A percentile compares a stretch with the other conserved stretches of the same genome.
Conservation (phyloP, 2,888 invertebrate species). For the Eulithis prunata region DNA sequence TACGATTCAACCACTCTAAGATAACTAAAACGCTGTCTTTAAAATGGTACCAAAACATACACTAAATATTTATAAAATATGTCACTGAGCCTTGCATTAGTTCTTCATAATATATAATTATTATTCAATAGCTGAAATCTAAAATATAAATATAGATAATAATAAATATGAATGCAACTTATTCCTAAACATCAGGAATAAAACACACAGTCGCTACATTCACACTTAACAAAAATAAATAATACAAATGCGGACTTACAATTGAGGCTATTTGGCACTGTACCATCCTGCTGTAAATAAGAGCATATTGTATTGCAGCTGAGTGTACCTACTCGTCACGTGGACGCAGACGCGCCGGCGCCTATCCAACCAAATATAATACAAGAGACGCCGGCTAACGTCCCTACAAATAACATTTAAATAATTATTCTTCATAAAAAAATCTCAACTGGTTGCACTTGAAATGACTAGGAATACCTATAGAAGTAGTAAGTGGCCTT, state of each 20-base stretch:
- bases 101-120: conserved; percentile 68
- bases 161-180: conserved; percentile 83
- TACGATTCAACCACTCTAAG: conserved; percentile 60
- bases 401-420: conserved; percentile 60
- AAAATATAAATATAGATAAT: conserved; percentile 75
- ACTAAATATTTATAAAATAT: conserved; percentile 61
- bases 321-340: conserved; percentile 44
- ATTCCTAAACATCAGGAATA: conserved; percentile 85
- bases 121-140: conserved; percentile 67
- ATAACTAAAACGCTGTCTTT: conserved; percentile 75
- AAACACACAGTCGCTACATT: conserved; percentile 82
- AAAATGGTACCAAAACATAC: conserved; percentile 63
- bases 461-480: conserved; percentile 84
- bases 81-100: conserved; percentile 79
- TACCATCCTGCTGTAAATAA: conserved; percentile 69
- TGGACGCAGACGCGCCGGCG: conserved; percentile 50
- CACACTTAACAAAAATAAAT: conserved; percentile 76
- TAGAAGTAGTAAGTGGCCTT: conserved; percentile 80
- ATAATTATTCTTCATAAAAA: conserved; percentile 72
- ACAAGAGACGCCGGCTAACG: conserved; percentile 59
- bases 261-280: conserved; percentile 84
- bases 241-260: conserved; percentile 77
- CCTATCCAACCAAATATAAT: conserved; percentile 74
- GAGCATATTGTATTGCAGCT: conserved; percentile 61
- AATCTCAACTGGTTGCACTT: conserved; percentile 83